Conservation (phyloP, 2,113 vertebrate species). For the Urocynchramus pylzowi region DNA sequence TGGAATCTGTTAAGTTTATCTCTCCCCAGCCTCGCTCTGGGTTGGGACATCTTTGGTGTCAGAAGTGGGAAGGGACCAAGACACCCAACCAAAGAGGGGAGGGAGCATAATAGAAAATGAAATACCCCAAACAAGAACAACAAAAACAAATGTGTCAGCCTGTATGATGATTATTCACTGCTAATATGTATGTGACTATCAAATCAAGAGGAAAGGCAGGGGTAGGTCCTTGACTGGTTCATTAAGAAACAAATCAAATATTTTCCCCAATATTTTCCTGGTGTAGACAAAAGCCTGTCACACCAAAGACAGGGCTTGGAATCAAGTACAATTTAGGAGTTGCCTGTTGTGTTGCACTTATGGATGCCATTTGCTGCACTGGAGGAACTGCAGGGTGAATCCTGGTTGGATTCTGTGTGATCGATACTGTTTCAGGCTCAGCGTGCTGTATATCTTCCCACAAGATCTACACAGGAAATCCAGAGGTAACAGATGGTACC, state of each 20-base stretch:
- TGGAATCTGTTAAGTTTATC: not conserved
- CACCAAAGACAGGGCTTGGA: not conserved
- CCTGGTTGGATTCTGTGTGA: no score
- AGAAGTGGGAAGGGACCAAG: not conserved
- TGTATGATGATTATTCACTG: not conserved
- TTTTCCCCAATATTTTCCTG: not conserved
- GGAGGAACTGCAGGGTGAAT: not conserved
- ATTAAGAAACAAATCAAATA: not conserved
- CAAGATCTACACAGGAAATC: not conserved
- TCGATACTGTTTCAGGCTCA: not conserved
- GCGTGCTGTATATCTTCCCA: not conserved
- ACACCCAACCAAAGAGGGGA: no score
- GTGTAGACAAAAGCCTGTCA: not conserved
- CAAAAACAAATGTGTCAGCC: not conserved
- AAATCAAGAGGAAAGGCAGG: not conserved
- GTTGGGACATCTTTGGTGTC: not conserved
- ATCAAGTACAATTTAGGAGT: not conserved
- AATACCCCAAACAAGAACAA: not conserved
- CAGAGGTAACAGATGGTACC: not conserved
- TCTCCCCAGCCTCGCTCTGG: no score
- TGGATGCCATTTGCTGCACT: not conserved
- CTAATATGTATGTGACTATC: no score
- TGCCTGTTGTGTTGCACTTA: not conserved
- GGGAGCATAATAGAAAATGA: not conserved
- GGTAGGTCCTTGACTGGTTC: fast-evolving